phyloP scores from a whole-genome alignment of 2,113 vertebrate species.

The Callopanchax toddi region DNA sequence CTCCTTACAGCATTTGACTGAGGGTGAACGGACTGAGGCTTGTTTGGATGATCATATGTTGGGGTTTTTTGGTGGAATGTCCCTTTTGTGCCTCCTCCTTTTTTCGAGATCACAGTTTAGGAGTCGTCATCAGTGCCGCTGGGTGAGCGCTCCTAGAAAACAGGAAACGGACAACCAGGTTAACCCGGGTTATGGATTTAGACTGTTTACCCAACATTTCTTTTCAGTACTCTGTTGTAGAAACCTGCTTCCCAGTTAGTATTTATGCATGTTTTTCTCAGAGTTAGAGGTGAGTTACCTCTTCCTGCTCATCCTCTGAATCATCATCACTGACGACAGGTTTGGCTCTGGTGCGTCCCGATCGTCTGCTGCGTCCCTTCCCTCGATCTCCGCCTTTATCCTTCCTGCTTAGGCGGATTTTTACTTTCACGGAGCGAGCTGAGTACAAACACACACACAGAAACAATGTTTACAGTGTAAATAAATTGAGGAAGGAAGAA shows the following conservation, averaged over 20 bases:
- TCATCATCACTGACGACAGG: slow-evolving; percentile 95
- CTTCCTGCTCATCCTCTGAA: slow-evolving; percentile 93
- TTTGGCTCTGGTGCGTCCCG: slow-evolving; percentile 87
- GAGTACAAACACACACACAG: not conserved
- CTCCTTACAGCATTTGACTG: slow-evolving; percentile 17
- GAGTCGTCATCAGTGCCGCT: slow-evolving; percentile 74
- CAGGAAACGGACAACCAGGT: not conserved
- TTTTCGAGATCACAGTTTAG: too few relatives aligned
- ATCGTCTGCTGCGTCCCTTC: slow-evolving; percentile 85
- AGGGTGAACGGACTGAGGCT: slow-evolving; percentile 26
- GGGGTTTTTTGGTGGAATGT: slow-evolving; percentile 19
- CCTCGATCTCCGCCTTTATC: slow-evolving; percentile 85
- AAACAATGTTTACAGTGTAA: not conserved
- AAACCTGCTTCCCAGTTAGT: too few relatives aligned
- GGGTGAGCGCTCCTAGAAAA: slow-evolving; percentile 69
- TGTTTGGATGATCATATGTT: slow-evolving; percentile 15
- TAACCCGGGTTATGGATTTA: too few relatives aligned
- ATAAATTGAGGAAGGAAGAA: too few relatives aligned
- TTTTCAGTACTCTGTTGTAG: too few relatives aligned
- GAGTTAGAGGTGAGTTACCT: slow-evolving; percentile 80
- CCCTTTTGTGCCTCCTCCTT: slow-evolving; percentile 2
- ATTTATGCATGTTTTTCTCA: too few relatives aligned
- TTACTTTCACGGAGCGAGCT: slow-evolving; percentile 94
- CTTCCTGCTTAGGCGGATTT: slow-evolving; percentile 90
- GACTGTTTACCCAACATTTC: too few relatives aligned